These are phyloP conservation scores for Pionites leucogaster DNA, from an alignment of 2,113 vertebrate genomes.

Conservation along the genomic window DNA sequence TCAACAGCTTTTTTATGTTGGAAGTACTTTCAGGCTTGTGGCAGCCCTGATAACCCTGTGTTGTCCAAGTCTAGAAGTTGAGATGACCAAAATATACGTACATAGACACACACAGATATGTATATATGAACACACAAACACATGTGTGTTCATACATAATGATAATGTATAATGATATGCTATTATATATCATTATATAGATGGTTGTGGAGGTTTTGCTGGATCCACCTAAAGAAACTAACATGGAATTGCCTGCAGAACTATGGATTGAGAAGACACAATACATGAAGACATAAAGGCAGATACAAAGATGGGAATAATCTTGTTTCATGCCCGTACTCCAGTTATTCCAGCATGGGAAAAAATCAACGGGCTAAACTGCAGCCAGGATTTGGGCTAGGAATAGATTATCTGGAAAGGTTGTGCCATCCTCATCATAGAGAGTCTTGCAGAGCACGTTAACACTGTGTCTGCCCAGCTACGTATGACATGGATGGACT, in stretches of 20 bases:
- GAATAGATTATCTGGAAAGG: background rate
- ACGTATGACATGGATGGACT: constrained; percentile 1
- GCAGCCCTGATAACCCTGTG: background rate
- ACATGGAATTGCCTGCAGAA: background rate
- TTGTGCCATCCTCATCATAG: background rate
- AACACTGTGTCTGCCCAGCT: background rate
- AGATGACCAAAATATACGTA: background rate
- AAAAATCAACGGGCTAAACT: background rate
- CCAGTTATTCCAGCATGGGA: background rate
- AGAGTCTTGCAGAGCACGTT: background rate
- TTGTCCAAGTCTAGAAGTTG: background rate
- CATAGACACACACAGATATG: too few species aligned
- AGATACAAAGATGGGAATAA: background rate
- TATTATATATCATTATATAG: background rate
- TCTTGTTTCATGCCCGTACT: background rate
- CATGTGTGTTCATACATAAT: background rate
- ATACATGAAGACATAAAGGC: background rate
- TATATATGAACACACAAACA: background rate
- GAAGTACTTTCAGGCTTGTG: background rate
- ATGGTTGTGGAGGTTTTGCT: background rate
- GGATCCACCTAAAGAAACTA: background rate
- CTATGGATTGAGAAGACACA: background rate
- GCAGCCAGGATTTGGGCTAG: background rate
- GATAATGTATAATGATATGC: background rate
- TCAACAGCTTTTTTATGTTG: background rate